phyloP scores from a whole-genome alignment of 2,113 vertebrate genomes.

The Rhinopomastus cyanomelas region DNA sequence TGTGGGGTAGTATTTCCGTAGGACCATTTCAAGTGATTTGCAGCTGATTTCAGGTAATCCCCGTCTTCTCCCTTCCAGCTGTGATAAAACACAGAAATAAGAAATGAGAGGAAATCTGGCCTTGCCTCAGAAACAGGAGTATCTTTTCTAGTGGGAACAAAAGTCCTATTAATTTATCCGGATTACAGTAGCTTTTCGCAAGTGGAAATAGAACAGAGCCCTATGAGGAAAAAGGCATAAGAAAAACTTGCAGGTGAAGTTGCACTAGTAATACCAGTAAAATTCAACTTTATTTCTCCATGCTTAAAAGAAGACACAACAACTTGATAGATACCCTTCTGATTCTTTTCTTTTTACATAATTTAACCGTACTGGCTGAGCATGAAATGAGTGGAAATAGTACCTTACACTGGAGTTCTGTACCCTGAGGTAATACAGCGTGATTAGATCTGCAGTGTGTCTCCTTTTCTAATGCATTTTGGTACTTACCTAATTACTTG shows the following conservation, averaged over 20 bases:
- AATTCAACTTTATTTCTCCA: not conserved
- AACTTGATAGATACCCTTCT: not conserved
- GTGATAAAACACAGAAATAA: conserved; percentile 24
- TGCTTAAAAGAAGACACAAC: not conserved
- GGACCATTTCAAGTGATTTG: conserved; percentile 61
- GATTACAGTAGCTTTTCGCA: not conserved
- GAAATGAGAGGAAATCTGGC: not conserved
- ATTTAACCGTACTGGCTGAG: not conserved
- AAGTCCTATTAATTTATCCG: not conserved
- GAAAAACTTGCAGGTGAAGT: not conserved
- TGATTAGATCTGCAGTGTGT: not conserved
- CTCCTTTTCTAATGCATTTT: not conserved
- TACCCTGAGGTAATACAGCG: not conserved
- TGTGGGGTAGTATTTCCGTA: conserved; percentile 62
- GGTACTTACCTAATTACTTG: not conserved
- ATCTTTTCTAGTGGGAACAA: not conserved
- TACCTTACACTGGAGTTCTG: not conserved
- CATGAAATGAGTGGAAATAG: not conserved
- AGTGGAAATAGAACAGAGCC: not conserved
- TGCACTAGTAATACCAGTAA: not conserved
- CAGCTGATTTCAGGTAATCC: conserved; percentile 55
- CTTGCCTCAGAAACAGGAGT: not conserved
- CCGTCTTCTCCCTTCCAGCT: conserved; percentile 7
- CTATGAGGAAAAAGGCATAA: not conserved
- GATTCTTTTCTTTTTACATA: not conserved